Conservation (phyloP, 2,888 invertebrate genomes). For the Melitaea athalia region DNA sequence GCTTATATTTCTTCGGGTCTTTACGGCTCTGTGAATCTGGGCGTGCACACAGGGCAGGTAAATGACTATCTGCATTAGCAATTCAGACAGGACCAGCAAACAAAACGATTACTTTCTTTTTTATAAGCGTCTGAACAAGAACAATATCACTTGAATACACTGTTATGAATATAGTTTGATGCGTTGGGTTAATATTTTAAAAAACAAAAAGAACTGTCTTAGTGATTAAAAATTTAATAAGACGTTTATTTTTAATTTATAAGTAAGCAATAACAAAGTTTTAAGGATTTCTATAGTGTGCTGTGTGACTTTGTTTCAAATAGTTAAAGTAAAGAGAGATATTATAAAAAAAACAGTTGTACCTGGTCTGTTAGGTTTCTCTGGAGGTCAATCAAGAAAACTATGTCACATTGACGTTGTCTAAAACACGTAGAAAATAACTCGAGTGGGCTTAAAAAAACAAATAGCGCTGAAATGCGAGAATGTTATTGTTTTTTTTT, state of each 20-base stretch:
- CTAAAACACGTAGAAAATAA: constrained; percentile 12
- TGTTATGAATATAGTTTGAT: constrained; percentile 46
- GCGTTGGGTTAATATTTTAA: constrained; percentile 32
- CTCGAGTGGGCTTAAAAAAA: constrained; percentile 5
- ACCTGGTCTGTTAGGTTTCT: constrained; percentile 1
- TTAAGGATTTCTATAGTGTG: too few species aligned
- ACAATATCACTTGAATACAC: constrained; percentile 47
- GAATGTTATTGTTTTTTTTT: not conserved
- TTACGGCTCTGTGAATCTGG: constrained; percentile 52
- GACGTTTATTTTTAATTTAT: too few species aligned
- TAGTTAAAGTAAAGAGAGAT: not conserved
- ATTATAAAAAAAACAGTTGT: not conserved
- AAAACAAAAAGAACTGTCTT: not conserved
- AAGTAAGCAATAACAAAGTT: too few species aligned
- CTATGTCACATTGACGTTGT: constrained; percentile 12
- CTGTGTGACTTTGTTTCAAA: too few species aligned
- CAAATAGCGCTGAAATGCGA: constrained; percentile 1
- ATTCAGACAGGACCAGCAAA: constrained; percentile 62
- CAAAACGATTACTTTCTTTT: constrained; percentile 61
- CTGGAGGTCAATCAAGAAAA: constrained; percentile 8
- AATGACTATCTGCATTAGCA: constrained; percentile 62
- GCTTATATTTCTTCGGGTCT: constrained; percentile 59
- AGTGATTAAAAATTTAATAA: too few species aligned
- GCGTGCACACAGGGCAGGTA: constrained; percentile 55
- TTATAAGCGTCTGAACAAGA: constrained; percentile 59